These are phyloP conservation scores for Brachymystax lenok DNA, from an alignment of 2,797 vertebrate species.

Conservation along the genomic window DNA sequence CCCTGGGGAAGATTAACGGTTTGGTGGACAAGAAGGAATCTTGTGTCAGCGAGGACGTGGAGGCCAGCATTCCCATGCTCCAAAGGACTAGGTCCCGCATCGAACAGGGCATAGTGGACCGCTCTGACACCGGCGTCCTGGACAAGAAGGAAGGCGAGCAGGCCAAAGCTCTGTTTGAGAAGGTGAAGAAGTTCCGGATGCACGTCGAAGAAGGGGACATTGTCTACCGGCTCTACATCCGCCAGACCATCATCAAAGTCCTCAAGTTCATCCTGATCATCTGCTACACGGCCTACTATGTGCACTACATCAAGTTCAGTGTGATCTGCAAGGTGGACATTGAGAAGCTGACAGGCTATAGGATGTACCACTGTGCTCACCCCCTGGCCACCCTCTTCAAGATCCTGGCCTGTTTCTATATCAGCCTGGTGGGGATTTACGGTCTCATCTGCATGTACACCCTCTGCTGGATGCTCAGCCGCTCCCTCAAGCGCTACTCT, in stretches of 20 bases:
- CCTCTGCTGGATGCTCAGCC: constrained; percentile 94
- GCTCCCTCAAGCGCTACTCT: constrained; percentile 94
- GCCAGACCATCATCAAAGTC: constrained; percentile 97
- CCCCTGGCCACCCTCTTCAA: constrained; percentile 95
- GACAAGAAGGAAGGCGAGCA: constrained; percentile 99
- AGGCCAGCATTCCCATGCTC: constrained; percentile 96
- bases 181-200: constrained; percentile 96
- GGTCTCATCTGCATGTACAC: constrained; percentile 98
- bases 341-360: constrained; percentile 91
- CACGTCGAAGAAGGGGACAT: constrained; percentile 97
- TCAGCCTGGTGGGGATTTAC: constrained; percentile 91
- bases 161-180: constrained; percentile 97
- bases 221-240: constrained; percentile 93
- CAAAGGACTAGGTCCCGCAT: constrained; percentile 92
- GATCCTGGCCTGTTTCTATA: constrained; percentile 96
- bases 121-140: constrained; percentile 91
- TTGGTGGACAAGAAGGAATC: constrained; percentile 92
- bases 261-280: constrained; percentile 95
- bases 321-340: constrained; percentile 91
- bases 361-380: constrained; percentile 91
- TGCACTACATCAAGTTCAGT: constrained; percentile 87
- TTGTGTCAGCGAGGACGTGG: constrained; percentile 89
- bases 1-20: constrained; percentile 90
- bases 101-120: constrained; percentile 95
- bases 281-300: constrained; percentile 92